Percentiles rank a stretch among this genome's conserved stretches.
phyloP scores from a whole-genome alignment of 2,888 invertebrate genomes.

The Diarsia rubi region DNA sequence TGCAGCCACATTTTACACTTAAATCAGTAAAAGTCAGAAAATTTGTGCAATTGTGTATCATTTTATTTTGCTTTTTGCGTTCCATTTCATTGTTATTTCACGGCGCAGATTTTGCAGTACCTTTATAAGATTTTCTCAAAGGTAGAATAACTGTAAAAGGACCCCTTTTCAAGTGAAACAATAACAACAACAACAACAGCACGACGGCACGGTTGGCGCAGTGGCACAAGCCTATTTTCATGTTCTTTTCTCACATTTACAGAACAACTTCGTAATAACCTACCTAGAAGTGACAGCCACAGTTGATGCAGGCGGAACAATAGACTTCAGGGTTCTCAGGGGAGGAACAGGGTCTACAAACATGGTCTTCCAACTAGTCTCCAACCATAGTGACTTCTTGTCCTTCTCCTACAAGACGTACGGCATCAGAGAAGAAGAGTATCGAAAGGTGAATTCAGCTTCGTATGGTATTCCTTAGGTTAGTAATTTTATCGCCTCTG shows the following conservation, averaged over 20 bases:
- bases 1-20: neutral
- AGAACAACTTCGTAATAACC: constrained; percentile 84
- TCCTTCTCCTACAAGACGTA: constrained; percentile 82
- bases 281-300: constrained; percentile 83
- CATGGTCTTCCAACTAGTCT: constrained; percentile 84
- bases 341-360: constrained; percentile 80
- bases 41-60: neutral
- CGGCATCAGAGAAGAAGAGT: constrained; percentile 84
- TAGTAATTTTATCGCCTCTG: constrained; percentile 59
- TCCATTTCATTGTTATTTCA: too few species aligned
- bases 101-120: too few species aligned
- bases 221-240: too few species aligned
- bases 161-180: too few species aligned
- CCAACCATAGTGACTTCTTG: constrained; percentile 85
- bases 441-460: constrained; percentile 84
- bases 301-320: constrained; percentile 76
- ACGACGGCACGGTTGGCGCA: too few species aligned
- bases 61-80: too few species aligned
- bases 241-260: constrained; percentile 33
- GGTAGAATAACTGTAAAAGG: too few species aligned
- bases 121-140: too few species aligned
- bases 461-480: constrained; percentile 74
- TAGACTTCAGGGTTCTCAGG: constrained; percentile 79
- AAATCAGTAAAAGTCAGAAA: neutral
- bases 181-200: too few species aligned